These are phyloP conservation scores for Patella vulgata DNA, from an alignment of 1,140 invertebrate species.

Conservation along the genomic window DNA sequence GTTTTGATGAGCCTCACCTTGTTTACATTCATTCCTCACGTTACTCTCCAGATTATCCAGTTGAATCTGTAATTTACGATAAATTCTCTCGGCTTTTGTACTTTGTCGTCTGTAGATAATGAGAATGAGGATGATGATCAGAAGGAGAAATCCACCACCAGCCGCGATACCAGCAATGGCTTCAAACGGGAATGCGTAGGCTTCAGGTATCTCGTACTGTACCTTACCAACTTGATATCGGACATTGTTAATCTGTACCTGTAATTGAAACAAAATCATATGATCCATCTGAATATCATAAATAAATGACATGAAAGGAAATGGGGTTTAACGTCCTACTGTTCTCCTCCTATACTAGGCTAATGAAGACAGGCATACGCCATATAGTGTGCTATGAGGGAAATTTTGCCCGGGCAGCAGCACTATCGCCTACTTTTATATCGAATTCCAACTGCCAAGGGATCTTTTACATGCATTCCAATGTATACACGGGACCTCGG, in stretches of 20 bases:
- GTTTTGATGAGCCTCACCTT: too few relatives aligned
- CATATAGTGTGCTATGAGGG: too few relatives aligned
- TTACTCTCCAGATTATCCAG: slow-evolving; percentile 99
- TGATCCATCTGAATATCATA: too few relatives aligned
- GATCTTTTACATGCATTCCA: too few relatives aligned
- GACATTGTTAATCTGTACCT: slow-evolving; percentile 83
- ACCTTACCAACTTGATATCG: slow-evolving; percentile 86
- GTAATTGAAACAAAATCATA: slow-evolving; percentile 23
- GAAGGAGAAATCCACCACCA: slow-evolving; percentile 81
- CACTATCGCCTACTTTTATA: too few relatives aligned
- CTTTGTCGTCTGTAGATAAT: slow-evolving; percentile 91
- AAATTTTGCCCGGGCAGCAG: too few relatives aligned
- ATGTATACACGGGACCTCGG: too few relatives aligned
- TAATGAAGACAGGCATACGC: too few relatives aligned
- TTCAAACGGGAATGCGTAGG: slow-evolving; percentile 78
- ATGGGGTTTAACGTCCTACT: too few relatives aligned
- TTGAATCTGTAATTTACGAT: slow-evolving; percentile 97
- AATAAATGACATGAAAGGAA: too few relatives aligned
- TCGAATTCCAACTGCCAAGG: too few relatives aligned
- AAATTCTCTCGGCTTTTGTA: slow-evolving; percentile 94
- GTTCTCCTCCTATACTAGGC: too few relatives aligned
- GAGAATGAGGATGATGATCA: slow-evolving; percentile 85
- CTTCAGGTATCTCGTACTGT: slow-evolving; percentile 87
- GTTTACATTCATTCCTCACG: slow-evolving; percentile 96
- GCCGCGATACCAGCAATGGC: slow-evolving; percentile 61